Evolutionary conservation across 2,113 vertebrate species (phyloP).

Genomic region (Cyanocitta stelleri): DNA sequence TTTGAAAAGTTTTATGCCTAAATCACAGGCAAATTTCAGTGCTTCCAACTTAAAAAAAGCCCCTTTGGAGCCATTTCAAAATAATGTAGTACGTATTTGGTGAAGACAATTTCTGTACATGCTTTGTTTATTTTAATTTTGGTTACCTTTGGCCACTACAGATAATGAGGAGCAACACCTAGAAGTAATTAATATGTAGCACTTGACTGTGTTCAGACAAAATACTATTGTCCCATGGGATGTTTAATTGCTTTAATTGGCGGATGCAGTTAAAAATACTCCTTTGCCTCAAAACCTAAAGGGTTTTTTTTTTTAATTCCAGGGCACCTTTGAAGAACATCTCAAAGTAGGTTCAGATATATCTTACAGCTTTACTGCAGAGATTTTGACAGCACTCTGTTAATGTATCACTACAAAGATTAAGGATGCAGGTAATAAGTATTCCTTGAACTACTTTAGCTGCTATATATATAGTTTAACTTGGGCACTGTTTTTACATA

Average conservation of each 20-base stretch:
- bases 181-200: background rate
- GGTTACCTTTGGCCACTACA: background rate
- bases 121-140: background rate
- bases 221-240: background rate
- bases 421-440: background rate
- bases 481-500: background rate
- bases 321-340: background rate
- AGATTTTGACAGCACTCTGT: background rate
- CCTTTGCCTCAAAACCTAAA: background rate
- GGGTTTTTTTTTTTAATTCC: background rate
- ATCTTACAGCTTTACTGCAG: background rate
- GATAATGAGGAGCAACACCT: background rate
- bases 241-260: background rate
- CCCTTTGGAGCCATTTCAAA: background rate
- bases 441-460: background rate
- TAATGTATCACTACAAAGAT: background rate
- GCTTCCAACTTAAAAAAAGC: background rate
- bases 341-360: background rate
- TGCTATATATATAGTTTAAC: background rate
- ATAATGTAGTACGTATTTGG: background rate
- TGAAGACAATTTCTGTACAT: background rate
- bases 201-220: background rate
- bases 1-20: slow-evolving; percentile 28
- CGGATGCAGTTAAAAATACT: background rate
- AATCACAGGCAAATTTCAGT: slow-evolving; percentile 22